A percentile compares a stretch with the other conserved stretches of the same genome.
phyloP scores from a whole-genome alignment of 1,140 invertebrate genomes.

The Sarcophaga peregrina region DNA sequence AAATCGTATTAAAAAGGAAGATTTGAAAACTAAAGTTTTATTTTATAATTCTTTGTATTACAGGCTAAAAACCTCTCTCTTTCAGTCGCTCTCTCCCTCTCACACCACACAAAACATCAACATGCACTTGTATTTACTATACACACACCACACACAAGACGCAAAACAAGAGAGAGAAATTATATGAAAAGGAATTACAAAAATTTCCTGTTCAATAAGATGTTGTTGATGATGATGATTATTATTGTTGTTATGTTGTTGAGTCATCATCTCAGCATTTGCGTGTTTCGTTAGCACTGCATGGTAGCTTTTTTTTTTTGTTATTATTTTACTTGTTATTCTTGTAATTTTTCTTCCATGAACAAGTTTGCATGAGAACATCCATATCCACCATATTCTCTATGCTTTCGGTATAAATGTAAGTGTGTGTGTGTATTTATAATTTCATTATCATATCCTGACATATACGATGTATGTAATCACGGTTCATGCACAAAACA shows the following conservation, averaged over 20 bases:
- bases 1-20: neutral
- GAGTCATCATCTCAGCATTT: slow-evolving; percentile 32
- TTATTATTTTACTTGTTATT: neutral
- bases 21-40: too few species aligned
- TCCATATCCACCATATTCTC: neutral
- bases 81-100: too few species aligned
- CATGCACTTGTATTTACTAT: neutral
- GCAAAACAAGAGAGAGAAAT: neutral
- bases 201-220: slow-evolving; percentile 31
- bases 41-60: too few species aligned
- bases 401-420: slow-evolving; percentile 5
- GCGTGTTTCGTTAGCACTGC: neutral
- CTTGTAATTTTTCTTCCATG: neutral
- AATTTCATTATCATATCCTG: slow-evolving; percentile 18
- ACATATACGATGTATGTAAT: neutral
- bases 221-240: neutral
- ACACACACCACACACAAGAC: neutral
- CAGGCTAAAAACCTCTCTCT: too few species aligned
- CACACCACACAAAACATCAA: neutral
- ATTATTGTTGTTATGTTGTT: slow-evolving; percentile 18
- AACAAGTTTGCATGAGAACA: neutral
- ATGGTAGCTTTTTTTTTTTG: too few species aligned
- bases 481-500: neutral
- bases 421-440: neutral
- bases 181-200: neutral